A percentile compares a stretch with the other conserved stretches of the same genome.
Evolutionary conservation across 2,888 invertebrate genomes (phyloP).

Genomic region (Apamea sordens): DNA sequence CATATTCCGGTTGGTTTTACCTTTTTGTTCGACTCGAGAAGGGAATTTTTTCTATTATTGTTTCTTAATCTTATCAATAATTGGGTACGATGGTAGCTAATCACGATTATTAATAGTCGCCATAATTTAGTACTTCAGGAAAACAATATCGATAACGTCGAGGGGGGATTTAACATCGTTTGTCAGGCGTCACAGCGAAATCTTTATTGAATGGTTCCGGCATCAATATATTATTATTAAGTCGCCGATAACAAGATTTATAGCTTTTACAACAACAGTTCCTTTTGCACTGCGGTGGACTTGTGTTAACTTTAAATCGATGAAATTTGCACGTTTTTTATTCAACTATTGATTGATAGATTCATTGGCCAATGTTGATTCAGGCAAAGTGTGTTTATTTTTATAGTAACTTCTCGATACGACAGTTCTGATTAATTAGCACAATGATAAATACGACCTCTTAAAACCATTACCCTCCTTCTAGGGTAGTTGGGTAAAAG

Average conservation of each 20-base stretch:
- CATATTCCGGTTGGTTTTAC: not conserved
- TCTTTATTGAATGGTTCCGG: constrained; percentile 17
- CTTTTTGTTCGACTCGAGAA: not conserved
- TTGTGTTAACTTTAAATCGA: constrained; percentile 1
- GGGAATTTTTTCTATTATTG: not conserved
- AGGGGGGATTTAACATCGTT: not conserved
- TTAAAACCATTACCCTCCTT: not conserved
- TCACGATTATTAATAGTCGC: not conserved
- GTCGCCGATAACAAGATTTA: constrained; percentile 22
- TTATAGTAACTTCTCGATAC: not conserved
- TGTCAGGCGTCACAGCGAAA: constrained; percentile 20
- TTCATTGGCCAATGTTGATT: not conserved
- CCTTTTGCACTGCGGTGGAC: not conserved
- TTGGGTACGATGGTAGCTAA: not conserved
- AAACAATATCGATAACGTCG: constrained; percentile 5
- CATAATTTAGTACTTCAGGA: constrained; percentile 1
- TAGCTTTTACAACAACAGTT: constrained; percentile 9
- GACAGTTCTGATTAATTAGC: not conserved
- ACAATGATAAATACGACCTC: not conserved
- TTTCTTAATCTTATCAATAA: not conserved
- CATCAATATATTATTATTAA: constrained; percentile 6
- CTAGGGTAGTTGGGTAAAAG: not conserved
- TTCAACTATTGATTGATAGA: not conserved
- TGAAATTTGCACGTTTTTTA: not conserved
- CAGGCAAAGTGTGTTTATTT: not conserved